A percentile compares a stretch with the other conserved stretches of the same genome.
Conservation (phyloP, 2,888 invertebrate species). For the Drosophila diplacantha region DNA sequence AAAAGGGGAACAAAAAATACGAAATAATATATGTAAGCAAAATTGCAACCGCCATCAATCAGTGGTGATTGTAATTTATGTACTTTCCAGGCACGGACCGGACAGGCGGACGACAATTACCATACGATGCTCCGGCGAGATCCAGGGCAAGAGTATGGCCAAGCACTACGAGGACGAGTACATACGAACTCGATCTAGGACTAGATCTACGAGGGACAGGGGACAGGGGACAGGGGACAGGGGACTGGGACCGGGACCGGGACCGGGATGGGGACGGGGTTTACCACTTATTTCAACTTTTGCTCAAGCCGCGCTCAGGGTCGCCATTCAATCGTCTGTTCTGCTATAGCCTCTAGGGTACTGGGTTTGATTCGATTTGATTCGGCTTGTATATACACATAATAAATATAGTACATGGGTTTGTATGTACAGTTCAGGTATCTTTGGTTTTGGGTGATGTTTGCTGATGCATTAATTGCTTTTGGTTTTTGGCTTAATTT, state of each 20-base stretch:
- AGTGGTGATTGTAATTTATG: slow-evolving; percentile 20
- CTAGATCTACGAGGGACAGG: slow-evolving; percentile 18
- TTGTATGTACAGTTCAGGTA: slow-evolving; percentile 26
- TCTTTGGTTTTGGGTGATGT: slow-evolving; percentile 8
- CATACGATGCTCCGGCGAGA: background rate
- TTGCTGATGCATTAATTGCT: slow-evolving; percentile 19
- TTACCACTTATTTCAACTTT: slow-evolving; percentile 31
- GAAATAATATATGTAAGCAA: background rate
- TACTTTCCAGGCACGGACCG: slow-evolving; percentile 5
- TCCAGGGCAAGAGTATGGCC: slow-evolving; percentile 10
- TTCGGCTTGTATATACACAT: slow-evolving; percentile 9
- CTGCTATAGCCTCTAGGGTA: slow-evolving; percentile 35
- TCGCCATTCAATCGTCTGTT: slow-evolving; percentile 42
- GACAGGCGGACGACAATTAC: slow-evolving; percentile 15
- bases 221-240: background rate
- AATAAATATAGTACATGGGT: slow-evolving; percentile 18
- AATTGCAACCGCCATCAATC: slow-evolving; percentile 15
- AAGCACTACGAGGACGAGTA: slow-evolving; percentile 23
- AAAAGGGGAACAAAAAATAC: background rate
- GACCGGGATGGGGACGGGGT: slow-evolving; percentile 14
- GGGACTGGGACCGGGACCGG: background rate
- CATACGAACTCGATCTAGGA: slow-evolving; percentile 32
- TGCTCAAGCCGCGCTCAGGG: slow-evolving; percentile 42
- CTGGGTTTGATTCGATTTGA: slow-evolving; percentile 16
- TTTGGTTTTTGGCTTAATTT: slow-evolving; percentile 18